Percentiles rank a stretch among this genome's conserved stretches.
phyloP scores from a whole-genome alignment of 2,888 invertebrate species.

The Dryadula phaetusa region DNA sequence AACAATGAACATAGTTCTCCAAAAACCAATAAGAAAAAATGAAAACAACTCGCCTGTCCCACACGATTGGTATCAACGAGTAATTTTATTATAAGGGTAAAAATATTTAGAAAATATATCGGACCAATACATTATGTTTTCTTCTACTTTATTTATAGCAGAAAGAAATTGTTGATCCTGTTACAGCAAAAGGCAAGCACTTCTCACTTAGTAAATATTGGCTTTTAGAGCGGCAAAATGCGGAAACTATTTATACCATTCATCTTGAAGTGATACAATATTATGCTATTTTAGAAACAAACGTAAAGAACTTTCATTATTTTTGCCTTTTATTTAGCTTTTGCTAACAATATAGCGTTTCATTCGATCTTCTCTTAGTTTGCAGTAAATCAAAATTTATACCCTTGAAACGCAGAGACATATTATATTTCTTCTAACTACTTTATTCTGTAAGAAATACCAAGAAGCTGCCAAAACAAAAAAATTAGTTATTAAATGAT shows the following conservation, averaged over 20 bases:
- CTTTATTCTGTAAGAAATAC: too few relatives aligned
- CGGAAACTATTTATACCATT: slow-evolving; percentile 7
- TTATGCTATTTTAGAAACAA: not conserved
- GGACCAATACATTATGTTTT: not conserved
- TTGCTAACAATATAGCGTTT: too few relatives aligned
- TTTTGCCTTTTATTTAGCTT: not conserved
- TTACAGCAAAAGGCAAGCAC: slow-evolving; percentile 15
- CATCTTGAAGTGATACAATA: not conserved
- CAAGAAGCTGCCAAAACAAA: too few relatives aligned
- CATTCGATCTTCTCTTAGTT: too few relatives aligned
- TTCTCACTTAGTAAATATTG: slow-evolving; percentile 13
- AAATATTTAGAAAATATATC: slow-evolving; percentile 1
- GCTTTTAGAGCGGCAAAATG: not conserved
- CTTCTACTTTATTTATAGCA: slow-evolving; percentile 14
- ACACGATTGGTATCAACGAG: not conserved
- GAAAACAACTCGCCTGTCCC: not conserved
- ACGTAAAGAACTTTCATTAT: too few relatives aligned
- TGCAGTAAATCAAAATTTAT: too few relatives aligned
- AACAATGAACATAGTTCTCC: not conserved
- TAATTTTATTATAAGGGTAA: slow-evolving; percentile 11
- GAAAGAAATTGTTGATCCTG: slow-evolving; percentile 6
- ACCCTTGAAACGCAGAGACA: too few relatives aligned
- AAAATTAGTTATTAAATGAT: too few relatives aligned
- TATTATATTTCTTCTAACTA: too few relatives aligned
- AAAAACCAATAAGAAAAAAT: slow-evolving; percentile 1